Percentiles rank a stretch among this genome's conserved stretches.
Evolutionary conservation across 2,888 invertebrate species (phyloP).

Genomic region (Cephus spinipes): DNA sequence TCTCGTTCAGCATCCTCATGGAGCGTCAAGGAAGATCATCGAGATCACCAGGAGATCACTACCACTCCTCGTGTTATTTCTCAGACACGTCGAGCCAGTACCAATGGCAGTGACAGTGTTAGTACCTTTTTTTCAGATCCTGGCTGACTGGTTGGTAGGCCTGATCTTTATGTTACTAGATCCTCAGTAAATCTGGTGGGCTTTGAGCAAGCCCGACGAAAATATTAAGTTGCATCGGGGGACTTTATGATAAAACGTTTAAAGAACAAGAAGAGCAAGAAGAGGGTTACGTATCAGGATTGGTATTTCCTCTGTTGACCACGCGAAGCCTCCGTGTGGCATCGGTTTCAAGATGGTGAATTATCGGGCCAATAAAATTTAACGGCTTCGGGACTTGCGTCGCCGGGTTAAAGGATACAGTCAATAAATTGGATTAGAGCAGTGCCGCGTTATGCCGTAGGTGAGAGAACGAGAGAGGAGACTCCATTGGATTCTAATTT

Average conservation of each 20-base stretch:
- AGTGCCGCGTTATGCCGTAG: not conserved
- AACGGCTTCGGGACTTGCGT: slow-evolving; percentile 37
- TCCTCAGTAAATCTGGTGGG: slow-evolving; percentile 48
- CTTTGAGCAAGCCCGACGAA: slow-evolving; percentile 36
- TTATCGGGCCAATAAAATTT: slow-evolving; percentile 51
- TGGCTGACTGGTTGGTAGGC: slow-evolving; percentile 12
- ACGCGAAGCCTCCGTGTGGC: slow-evolving; percentile 22
- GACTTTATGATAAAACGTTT: slow-evolving; percentile 37
- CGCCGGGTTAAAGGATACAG: slow-evolving; percentile 38
- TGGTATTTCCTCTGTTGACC: slow-evolving; percentile 2
- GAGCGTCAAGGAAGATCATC: not conserved
- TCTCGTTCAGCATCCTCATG: not conserved
- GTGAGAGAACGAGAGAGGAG: slow-evolving; percentile 1
- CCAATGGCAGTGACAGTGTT: not conserved
- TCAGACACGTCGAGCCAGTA: slow-evolving; percentile 9
- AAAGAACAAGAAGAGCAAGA: slow-evolving; percentile 7
- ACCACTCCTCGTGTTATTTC: not conserved
- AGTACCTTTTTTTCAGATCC: slow-evolving; percentile 17
- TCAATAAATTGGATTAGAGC: slow-evolving; percentile 41
- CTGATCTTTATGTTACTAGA: slow-evolving; percentile 45
- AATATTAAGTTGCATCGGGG: slow-evolving; percentile 47
- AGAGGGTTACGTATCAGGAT: not conserved
- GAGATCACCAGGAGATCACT: not conserved
- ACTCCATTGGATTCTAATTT: slow-evolving; percentile 46
- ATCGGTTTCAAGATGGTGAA: slow-evolving; percentile 50